These are phyloP conservation scores for Leucoraja erinaceus DNA, from an alignment of 2,113 vertebrate genomes.

Conservation along the genomic window DNA sequence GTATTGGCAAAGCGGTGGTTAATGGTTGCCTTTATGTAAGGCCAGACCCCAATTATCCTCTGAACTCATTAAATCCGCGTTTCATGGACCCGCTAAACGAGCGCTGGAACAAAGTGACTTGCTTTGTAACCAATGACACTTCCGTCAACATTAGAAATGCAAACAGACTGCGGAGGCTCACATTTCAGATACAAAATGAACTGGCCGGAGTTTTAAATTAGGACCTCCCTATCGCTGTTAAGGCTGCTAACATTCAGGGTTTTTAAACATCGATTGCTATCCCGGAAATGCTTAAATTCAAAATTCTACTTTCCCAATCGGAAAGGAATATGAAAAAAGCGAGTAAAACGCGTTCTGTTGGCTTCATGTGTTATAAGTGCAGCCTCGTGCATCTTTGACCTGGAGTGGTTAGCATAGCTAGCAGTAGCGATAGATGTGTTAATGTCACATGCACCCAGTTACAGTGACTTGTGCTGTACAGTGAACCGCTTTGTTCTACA, in stretches of 20 bases:
- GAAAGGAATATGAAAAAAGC: not conserved
- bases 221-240: not conserved
- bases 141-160: not conserved
- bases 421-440: no score
- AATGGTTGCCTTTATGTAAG: not conserved
- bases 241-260: not conserved
- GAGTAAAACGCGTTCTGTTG: not conserved
- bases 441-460: no score
- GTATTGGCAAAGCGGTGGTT: not conserved
- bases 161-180: not conserved
- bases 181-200: not conserved
- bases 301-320: not conserved
- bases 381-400: not conserved
- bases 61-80: not conserved
- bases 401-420: not conserved
- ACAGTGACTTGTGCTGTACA: no score
- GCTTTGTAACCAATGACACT: not conserved
- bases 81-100: not conserved
- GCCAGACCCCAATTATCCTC: not conserved
- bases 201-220: not conserved
- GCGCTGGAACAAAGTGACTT: not conserved
- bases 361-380: not conserved
- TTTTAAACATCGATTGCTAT: not conserved
- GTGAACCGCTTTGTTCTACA: no score
- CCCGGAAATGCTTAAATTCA: not conserved